A percentile compares a stretch with the other conserved stretches of the same genome.
These are phyloP conservation scores for Zoroaster sp. DNA, from an alignment of 53 echinoderm and acorn worm species.

Conservation along the genomic window DNA sequence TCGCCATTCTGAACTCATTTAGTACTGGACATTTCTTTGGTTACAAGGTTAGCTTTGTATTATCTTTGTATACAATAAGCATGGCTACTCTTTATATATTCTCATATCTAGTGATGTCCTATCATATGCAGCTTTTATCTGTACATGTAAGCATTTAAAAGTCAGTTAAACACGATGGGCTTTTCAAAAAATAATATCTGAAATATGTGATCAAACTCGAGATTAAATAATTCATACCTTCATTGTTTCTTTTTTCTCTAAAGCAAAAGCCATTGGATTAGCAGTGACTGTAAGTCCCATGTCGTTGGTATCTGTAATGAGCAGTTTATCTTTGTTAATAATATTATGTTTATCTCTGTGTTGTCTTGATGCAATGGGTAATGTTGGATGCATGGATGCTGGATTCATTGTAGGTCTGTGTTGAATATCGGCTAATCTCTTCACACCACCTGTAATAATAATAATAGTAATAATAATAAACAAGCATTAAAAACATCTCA, in stretches of 20 bases:
- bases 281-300: slow-evolving; percentile 80
- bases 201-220: not conserved
- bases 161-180: not conserved
- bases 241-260: slow-evolving; percentile 69
- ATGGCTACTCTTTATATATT: not conserved
- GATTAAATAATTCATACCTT: slow-evolving; percentile 9
- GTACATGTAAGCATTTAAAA: not conserved
- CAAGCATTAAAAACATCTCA: no score
- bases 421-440: slow-evolving; percentile 20
- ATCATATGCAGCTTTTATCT: not conserved
- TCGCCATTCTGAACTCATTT: not conserved
- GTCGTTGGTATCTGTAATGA: slow-evolving; percentile 79
- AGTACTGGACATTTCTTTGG: not conserved
- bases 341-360: slow-evolving; percentile 15
- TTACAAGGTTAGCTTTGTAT: not conserved
- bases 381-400: slow-evolving; percentile 19
- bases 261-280: slow-evolving; percentile 87
- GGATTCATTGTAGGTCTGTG: not conserved
- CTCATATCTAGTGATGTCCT: not conserved
- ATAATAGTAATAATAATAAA: not conserved
- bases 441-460: not conserved
- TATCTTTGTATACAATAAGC: not conserved
- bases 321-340: slow-evolving; percentile 49
- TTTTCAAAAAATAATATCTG: not conserved
- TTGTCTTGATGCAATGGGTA: slow-evolving; percentile 26